Conservation (phyloP, 2,797 vertebrate species). For the Clarias platycephalus region DNA sequence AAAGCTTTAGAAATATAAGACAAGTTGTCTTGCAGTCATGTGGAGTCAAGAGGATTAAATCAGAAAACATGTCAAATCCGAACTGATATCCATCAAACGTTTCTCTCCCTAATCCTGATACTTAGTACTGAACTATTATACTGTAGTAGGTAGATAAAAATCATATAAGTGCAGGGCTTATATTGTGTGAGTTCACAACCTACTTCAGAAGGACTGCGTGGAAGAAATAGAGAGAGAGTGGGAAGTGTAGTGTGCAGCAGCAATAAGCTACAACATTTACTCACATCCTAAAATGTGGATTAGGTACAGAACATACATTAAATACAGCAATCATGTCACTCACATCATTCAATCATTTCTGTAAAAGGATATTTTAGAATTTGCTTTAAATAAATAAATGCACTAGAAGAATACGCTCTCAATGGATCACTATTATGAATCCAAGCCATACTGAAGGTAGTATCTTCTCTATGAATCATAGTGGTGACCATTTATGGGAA, state of each 20-base stretch:
- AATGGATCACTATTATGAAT: neutral
- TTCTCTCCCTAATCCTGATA: neutral
- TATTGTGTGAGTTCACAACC: constrained; percentile 19
- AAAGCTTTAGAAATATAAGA: neutral
- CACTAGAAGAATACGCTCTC: neutral
- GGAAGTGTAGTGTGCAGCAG: constrained; percentile 20
- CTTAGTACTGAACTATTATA: neutral
- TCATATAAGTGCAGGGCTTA: constrained; percentile 30
- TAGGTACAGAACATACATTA: neutral
- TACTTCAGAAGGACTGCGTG: constrained; percentile 3
- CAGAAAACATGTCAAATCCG: neutral
- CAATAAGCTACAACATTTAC: constrained; percentile 26
- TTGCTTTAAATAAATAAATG: neutral
- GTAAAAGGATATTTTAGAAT: neutral
- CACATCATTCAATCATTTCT: neutral
- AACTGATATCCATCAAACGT: neutral
- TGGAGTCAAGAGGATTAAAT: neutral
- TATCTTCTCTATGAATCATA: neutral
- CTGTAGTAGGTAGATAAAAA: neutral
- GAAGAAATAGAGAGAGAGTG: neutral
- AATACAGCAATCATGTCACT: neutral
- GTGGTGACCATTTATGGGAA: neutral
- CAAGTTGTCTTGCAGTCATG: neutral
- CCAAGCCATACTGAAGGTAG: neutral
- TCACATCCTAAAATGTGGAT: constrained; percentile 11